Evolutionary conservation across 1,140 invertebrate genomes (phyloP), one percentile per base, ranked within the genome.

Genomic region (Drosophila pandora): DNA sequence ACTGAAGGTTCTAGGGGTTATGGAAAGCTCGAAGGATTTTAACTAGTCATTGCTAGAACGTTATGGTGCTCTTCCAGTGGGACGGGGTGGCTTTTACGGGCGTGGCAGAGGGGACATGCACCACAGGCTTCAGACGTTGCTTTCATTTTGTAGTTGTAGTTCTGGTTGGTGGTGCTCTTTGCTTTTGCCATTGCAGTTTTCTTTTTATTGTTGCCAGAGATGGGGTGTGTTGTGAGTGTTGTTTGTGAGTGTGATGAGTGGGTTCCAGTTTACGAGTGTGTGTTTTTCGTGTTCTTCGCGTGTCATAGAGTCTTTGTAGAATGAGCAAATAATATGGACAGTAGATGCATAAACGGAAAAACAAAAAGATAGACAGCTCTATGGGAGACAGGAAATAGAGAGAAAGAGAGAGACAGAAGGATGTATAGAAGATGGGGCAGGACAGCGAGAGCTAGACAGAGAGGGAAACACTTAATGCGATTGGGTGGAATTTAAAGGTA

Each of bases 331-430:
- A 34, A 67, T 37, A 57, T 41, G 52, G 56, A 47, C 22, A 49
- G 28, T 64, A 68, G 72, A 87, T 85, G 81, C 82, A 87, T 30
- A 70, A 32, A 32, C 32, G 32, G 12, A n/a, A 37, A 78, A 88
- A 82, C 59, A 78, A 84, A 67, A 82, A 69, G 43, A 75, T 52
- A 73, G 52, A 58, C 28, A 81, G 9, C 9, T 32, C 32, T 32
- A 32, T 37, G 3, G 10, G 34, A 4, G 10, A n/a, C 34, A 37
- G 30, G 25, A 32, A 8, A 32, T 32, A 8, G 10, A 37, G 34
- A 76, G 52, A 55, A 53, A 23, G 48, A 50, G 34, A 6, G 13
- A 72, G 22, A 54, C 23, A 57, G 30, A 43, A 21, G 57, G 47
- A 47, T 21, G 25, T 22, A 62, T 17, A 76, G 62, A 68, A 57